A percentile compares a stretch with the other conserved stretches of the same genome.
Conservation (phyloP, 2,113 vertebrate species). For the Trachemys scripta region DNA sequence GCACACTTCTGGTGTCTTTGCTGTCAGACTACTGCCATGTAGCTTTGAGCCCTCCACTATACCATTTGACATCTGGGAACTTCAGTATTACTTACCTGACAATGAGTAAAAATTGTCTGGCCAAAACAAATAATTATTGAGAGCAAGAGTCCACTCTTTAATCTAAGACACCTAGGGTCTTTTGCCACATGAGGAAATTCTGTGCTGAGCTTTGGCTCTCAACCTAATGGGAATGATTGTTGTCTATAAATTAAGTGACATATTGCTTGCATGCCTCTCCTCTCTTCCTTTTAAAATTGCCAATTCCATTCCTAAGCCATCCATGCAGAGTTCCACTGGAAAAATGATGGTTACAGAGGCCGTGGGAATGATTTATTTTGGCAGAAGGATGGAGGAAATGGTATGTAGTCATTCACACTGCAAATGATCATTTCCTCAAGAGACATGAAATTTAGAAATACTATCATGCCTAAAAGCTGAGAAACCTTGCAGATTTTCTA, state of each 20-base stretch:
- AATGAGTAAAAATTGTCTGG: neutral
- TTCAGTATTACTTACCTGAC: neutral
- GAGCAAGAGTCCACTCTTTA: neutral
- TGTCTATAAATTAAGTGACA: neutral
- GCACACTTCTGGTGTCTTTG: neutral
- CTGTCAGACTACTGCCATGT: neutral
- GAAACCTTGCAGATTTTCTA: conserved; percentile 64
- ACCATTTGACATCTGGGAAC: neutral
- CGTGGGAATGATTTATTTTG: conserved; percentile 47
- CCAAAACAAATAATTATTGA: neutral
- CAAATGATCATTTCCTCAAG: conserved; percentile 38
- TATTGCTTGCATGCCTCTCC: neutral
- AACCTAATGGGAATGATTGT: neutral
- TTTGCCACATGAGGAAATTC: neutral
- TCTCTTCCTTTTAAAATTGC: neutral
- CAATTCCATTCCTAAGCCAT: neutral
- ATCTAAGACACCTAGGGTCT: neutral
- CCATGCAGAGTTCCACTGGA: neutral
- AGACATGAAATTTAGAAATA: conserved; percentile 42
- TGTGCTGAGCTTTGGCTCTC: neutral
- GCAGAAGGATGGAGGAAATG: neutral
- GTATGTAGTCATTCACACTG: neutral
- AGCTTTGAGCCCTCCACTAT: neutral
- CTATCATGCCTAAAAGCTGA: conserved; percentile 60
- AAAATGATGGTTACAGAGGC: neutral